These are phyloP conservation scores for Malthinus seriepunctatus DNA, from an alignment of 2,888 invertebrate genomes.

Conservation along the genomic window DNA sequence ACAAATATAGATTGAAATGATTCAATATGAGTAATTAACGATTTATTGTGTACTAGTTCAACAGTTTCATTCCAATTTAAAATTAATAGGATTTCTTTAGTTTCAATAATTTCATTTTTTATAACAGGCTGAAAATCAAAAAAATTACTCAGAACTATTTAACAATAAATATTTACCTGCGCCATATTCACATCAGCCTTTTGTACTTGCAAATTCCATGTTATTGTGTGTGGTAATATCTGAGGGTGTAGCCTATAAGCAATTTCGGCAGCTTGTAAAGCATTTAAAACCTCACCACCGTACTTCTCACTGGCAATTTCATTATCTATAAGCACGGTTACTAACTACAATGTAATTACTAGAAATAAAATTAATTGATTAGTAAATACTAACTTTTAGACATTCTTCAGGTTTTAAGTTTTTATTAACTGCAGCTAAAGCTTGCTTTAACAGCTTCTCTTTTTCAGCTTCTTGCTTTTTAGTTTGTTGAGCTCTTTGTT, in stretches of 20 bases:
- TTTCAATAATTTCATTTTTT: constrained; percentile 35
- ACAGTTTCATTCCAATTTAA: constrained; percentile 52
- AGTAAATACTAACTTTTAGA: constrained; percentile 38
- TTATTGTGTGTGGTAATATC: constrained; percentile 49
- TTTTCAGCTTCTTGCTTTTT: constrained; percentile 30
- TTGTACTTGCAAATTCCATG: constrained; percentile 51
- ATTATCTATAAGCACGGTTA: constrained; percentile 45
- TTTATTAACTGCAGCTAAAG: constrained; percentile 31
- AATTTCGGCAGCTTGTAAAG: constrained; percentile 43
- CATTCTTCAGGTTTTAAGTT: constrained; percentile 45
- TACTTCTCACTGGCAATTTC: constrained; percentile 39
- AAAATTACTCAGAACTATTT: not conserved
- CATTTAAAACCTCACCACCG: constrained; percentile 41
- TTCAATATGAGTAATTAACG: constrained; percentile 45
- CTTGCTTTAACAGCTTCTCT: constrained; percentile 32
- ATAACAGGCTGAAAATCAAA: constrained; percentile 36
- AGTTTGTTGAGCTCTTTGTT: constrained; percentile 26
- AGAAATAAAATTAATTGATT: not conserved
- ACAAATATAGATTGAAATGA: constrained; percentile 41
- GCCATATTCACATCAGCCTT: constrained; percentile 36
- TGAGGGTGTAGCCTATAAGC: constrained; percentile 44
- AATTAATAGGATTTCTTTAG: constrained; percentile 50
- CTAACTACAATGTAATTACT: constrained; percentile 37
- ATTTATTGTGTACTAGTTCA: constrained; percentile 44
- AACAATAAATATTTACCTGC: constrained; percentile 13